phyloP scores from a whole-genome alignment of 1,140 invertebrate genomes.

The Drosophila subpulchrella region DNA sequence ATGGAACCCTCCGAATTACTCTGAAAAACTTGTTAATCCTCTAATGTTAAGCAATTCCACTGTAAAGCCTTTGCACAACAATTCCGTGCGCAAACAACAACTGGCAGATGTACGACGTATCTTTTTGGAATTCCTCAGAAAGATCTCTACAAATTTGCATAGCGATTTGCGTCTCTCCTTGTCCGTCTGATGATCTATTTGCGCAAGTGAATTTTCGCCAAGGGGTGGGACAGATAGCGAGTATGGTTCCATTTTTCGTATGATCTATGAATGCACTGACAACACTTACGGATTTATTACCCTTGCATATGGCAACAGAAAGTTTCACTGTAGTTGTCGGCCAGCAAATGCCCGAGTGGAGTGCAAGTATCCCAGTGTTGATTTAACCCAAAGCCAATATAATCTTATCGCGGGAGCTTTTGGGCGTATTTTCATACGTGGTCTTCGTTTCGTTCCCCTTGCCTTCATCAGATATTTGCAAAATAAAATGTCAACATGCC shows the following conservation, averaged over 20 bases:
- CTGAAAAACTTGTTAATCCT: slow-evolving; percentile 27
- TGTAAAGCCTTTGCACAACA: slow-evolving; percentile 23
- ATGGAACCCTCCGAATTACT: slow-evolving; percentile 3
- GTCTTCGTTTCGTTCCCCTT: neutral
- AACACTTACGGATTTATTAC: slow-evolving; percentile 17
- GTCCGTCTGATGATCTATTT: slow-evolving; percentile 20
- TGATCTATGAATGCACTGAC: neutral
- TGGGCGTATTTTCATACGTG: slow-evolving; percentile 4
- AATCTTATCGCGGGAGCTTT: slow-evolving; percentile 30
- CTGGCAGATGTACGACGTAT: slow-evolving; percentile 1
- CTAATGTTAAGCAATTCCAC: slow-evolving; percentile 16
- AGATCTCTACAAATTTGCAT: slow-evolving; percentile 35
- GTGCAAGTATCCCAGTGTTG: slow-evolving; percentile 30
- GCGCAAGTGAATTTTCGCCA: slow-evolving; percentile 22
- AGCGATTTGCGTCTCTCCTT: slow-evolving; percentile 5
- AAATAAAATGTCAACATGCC: slow-evolving; percentile 50
- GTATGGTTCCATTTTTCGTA: slow-evolving; percentile 9
- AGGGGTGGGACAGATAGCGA: neutral
- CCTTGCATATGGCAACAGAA: neutral
- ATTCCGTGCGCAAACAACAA: slow-evolving; percentile 1
- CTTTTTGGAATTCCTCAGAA: slow-evolving; percentile 29
- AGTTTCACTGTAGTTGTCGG: slow-evolving; percentile 1
- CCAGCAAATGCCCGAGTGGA: neutral
- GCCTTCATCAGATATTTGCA: slow-evolving; percentile 26
- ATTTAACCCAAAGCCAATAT: slow-evolving; percentile 37